Evolutionary conservation across 2,113 vertebrate genomes (phyloP).

Genomic region (Erinaceus europaeus): DNA sequence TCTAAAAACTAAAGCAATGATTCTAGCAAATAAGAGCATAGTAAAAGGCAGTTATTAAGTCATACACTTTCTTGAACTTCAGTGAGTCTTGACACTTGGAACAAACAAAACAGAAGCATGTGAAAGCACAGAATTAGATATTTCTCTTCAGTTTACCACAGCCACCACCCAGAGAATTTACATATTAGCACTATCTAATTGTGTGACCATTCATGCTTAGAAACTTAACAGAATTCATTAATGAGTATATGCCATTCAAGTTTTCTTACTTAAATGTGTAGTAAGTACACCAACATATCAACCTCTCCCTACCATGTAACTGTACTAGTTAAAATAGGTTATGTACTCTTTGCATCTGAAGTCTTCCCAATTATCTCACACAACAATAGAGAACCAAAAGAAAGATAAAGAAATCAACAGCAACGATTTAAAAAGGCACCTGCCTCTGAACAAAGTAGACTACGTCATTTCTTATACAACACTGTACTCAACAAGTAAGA

Average conservation of each 20-base stretch:
- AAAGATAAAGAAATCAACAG: slow-evolving; percentile 31
- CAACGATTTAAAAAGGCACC: slow-evolving; percentile 7
- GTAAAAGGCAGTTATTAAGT: slow-evolving; percentile 34
- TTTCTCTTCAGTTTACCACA: not conserved
- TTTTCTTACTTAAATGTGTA: not conserved
- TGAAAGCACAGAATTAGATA: slow-evolving; percentile 1
- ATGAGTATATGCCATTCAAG: not conserved
- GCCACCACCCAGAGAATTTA: not conserved
- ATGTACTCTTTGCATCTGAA: not conserved
- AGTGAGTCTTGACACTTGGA: not conserved
- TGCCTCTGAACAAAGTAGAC: slow-evolving; percentile 26
- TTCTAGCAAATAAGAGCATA: slow-evolving; percentile 28
- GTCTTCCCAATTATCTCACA: not conserved
- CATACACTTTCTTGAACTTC: not conserved
- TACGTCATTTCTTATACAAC: not conserved
- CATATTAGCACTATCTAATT: not conserved
- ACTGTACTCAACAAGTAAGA: slow-evolving; percentile 7
- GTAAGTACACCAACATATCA: not conserved
- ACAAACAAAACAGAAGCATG: not conserved
- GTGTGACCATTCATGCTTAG: not conserved
- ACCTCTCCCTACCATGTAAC: not conserved
- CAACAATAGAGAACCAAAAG: not conserved
- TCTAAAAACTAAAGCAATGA: slow-evolving; percentile 13
- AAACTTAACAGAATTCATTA: not conserved
- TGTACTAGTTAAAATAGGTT: not conserved